These are phyloP conservation scores for Hypotaenidia okinawae DNA, from an alignment of 2,797 vertebrate species.

Conservation along the genomic window DNA sequence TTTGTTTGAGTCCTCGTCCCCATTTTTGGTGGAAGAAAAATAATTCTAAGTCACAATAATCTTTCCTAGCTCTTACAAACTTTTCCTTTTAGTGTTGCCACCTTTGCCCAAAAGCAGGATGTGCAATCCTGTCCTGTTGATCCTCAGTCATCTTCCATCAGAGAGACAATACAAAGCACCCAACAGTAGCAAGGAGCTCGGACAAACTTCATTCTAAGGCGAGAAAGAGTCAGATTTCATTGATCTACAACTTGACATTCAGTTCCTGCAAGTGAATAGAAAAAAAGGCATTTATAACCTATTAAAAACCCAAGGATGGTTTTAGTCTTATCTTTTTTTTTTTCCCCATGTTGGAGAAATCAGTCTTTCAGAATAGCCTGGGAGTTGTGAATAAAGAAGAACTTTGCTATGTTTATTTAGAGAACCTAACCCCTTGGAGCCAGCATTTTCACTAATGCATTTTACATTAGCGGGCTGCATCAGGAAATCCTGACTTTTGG, in stretches of 20 bases:
- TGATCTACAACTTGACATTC: constrained; percentile 57
- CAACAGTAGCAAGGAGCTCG: not conserved
- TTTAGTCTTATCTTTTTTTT: not conserved
- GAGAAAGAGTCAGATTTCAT: constrained; percentile 29
- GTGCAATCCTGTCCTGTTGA: not conserved
- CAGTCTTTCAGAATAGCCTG: constrained; percentile 68
- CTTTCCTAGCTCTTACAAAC: not conserved
- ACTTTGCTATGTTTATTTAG: constrained; percentile 78
- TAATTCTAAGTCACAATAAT: not conserved
- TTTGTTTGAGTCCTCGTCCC: not conserved
- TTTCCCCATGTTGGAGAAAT: constrained; percentile 14
- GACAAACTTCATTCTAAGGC: constrained; percentile 38
- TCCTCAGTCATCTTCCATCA: not conserved
- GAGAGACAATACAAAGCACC: not conserved
- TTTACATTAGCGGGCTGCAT: constrained; percentile 81
- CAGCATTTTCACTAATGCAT: constrained; percentile 81
- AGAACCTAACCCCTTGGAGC: constrained; percentile 80
- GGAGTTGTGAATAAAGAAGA: constrained; percentile 71
- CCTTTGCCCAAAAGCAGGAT: not conserved
- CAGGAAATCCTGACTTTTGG: constrained; percentile 82
- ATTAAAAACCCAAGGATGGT: constrained; percentile 72
- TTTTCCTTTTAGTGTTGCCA: not conserved
- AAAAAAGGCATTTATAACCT: constrained; percentile 67
- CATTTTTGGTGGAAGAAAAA: not conserved
- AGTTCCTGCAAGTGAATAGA: constrained; percentile 52